phyloP scores from a whole-genome alignment of 2,113 vertebrate species.

The Hylia prasina region DNA sequence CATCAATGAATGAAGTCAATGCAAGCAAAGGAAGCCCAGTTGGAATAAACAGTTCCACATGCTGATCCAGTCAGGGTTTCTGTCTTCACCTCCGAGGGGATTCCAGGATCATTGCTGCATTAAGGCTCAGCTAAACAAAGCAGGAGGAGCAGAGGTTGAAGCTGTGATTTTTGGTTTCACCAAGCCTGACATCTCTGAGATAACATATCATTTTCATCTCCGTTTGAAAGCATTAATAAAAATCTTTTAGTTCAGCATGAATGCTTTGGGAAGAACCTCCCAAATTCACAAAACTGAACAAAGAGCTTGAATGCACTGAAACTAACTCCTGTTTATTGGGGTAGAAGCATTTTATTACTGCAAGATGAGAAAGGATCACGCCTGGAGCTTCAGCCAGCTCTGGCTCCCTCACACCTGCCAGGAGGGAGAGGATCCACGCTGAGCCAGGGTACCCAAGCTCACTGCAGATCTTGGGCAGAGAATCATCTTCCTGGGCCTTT shows the following conservation, averaged over 20 bases:
- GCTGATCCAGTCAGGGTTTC: not conserved
- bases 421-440: rapidly evolving
- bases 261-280: not conserved
- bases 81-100: not conserved
- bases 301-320: not conserved
- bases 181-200: not conserved
- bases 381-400: not conserved
- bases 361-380: not conserved
- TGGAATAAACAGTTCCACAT: not conserved
- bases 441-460: not conserved
- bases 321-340: not conserved
- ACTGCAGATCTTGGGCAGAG: not conserved
- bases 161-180: not conserved
- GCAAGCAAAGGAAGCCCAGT: not conserved
- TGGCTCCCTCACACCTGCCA: not conserved
- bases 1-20: not conserved
- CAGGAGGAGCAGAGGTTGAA: not conserved
- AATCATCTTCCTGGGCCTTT: not conserved
- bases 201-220: slow-evolving; percentile 2
- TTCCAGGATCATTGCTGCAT: not conserved
- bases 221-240: not conserved
- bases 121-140: not conserved
- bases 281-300: not conserved
- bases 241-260: slow-evolving; percentile 11
- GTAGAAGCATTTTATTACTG: not conserved